phyloP scores from a whole-genome alignment of 2,113 vertebrate species.

The Anoplopoma fimbria region DNA sequence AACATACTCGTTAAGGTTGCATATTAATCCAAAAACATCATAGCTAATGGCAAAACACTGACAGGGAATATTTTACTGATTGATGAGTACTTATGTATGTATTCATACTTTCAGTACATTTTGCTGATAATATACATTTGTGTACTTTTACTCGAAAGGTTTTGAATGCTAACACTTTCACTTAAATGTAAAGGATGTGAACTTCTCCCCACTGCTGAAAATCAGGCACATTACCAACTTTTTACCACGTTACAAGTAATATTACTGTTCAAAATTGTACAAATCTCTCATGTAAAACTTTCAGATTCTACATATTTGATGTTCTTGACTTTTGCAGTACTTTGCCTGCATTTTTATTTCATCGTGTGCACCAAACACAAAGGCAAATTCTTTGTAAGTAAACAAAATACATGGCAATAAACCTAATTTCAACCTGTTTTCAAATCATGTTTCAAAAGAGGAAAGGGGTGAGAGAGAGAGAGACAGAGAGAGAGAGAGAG shows the following conservation, averaged over 20 bases:
- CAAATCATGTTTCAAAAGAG: background rate
- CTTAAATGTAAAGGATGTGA: background rate
- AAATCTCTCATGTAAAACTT: background rate
- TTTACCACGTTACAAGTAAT: background rate
- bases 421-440: background rate
- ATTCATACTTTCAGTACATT: background rate
- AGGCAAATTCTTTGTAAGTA: background rate
- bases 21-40: background rate
- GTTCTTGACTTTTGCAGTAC: background rate
- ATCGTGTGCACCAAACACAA: background rate
- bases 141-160: background rate
- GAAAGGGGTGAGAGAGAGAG: background rate
- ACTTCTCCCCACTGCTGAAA: background rate
- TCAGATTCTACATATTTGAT: background rate
- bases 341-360: background rate
- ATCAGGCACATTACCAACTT: background rate
- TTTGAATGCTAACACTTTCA: background rate
- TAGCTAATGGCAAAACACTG: background rate
- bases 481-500: too few species aligned
- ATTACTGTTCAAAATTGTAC: too few species aligned
- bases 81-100: background rate
- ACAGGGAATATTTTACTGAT: background rate
- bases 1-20: background rate
- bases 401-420: background rate
- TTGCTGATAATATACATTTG: background rate